A percentile compares a stretch with the other conserved stretches of the same genome.
Conservation (phyloP, 1,140 invertebrate genomes). For the Cydia pomonella region DNA sequence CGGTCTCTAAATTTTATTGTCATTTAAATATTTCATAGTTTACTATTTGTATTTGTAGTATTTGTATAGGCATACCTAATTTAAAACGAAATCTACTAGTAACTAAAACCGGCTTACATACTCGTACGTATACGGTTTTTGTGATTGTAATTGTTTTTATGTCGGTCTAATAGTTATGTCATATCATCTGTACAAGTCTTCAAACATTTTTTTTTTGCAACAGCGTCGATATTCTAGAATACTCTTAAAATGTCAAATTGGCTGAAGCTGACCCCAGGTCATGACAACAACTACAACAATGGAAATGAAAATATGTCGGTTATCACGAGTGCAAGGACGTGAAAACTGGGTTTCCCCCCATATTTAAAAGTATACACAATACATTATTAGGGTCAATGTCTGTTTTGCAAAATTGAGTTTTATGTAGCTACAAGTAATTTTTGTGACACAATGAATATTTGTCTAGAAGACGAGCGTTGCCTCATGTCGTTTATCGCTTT, state of each 20-base stretch:
- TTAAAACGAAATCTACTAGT: no score
- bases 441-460: neutral
- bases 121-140: no score
- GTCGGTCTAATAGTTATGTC: neutral
- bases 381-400: neutral
- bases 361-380: neutral
- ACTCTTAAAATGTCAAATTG: neutral
- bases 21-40: no score
- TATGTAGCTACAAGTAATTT: neutral
- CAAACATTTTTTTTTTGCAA: neutral
- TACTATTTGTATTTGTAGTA: no score
- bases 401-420: neutral
- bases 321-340: neutral
- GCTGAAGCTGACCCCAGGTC: neutral
- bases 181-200: neutral
- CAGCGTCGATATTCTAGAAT: neutral
- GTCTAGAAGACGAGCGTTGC: neutral
- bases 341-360: neutral
- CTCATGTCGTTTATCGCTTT: neutral
- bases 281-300: slow-evolving; percentile 7
- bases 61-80: no score
- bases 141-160: no score
- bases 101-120: no score
- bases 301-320: neutral
- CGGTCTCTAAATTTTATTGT: no score